Percentiles rank a stretch among this genome's conserved stretches.
Evolutionary conservation across 2,888 invertebrate species (phyloP).

Genomic region (Agrochola lota): DNA sequence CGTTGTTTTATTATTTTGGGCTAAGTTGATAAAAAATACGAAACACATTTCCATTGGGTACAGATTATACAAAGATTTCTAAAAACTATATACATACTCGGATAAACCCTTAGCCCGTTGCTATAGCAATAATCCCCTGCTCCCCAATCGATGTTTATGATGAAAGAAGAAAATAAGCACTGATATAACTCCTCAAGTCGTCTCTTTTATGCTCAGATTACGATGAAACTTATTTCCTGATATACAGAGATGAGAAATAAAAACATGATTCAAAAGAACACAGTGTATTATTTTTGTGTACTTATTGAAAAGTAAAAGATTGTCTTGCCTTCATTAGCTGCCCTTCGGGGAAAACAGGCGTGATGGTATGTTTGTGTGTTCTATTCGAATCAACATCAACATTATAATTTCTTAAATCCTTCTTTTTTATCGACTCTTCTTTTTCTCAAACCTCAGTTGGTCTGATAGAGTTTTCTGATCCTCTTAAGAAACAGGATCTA

Average conservation of each 20-base stretch:
- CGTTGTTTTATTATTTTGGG: not conserved
- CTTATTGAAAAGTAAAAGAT: not conserved
- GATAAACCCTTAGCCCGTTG: not conserved
- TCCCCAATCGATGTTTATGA: slow-evolving; percentile 15
- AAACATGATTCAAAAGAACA: slow-evolving; percentile 18
- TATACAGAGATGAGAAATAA: not conserved
- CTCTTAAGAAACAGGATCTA: no score
- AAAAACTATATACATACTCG: not conserved
- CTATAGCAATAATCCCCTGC: slow-evolving; percentile 32
- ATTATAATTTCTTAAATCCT: not conserved
- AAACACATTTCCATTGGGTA: not conserved
- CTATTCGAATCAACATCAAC: not conserved
- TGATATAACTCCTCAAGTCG: slow-evolving; percentile 13
- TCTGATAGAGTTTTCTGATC: no score
- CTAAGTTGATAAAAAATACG: not conserved
- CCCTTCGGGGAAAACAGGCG: no score
- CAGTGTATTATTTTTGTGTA: not conserved
- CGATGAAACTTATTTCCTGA: slow-evolving; percentile 18
- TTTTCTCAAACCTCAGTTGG: no score
- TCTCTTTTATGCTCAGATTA: slow-evolving; percentile 32
- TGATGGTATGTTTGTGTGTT: no score
- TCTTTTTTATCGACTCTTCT: no score
- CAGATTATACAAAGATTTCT: slow-evolving; percentile 1
- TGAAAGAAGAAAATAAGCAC: slow-evolving; percentile 30
- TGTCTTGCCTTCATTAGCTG: not conserved